Percentiles rank a stretch among this genome's conserved stretches.
Evolutionary conservation across 2,888 invertebrate species (phyloP).

Genomic region (Alcis repandata): DNA sequence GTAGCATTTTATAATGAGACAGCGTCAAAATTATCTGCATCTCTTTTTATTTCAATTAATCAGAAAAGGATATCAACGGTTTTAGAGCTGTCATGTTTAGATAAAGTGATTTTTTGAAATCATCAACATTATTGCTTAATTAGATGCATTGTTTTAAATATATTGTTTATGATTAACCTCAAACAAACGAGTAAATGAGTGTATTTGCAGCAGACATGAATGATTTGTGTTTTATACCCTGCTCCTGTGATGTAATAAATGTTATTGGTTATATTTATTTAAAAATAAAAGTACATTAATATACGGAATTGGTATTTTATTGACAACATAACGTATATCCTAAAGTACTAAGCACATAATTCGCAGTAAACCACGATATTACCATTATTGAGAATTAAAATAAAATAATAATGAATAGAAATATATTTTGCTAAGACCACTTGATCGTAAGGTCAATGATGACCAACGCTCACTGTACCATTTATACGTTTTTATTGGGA

Average conservation of each 20-base stretch:
- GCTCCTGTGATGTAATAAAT: constrained; percentile 87
- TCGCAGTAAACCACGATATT: too few species aligned
- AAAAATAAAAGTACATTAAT: constrained; percentile 85
- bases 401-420: too few species aligned
- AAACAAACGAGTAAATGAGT: constrained; percentile 57
- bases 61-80: background rate
- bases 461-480: too few species aligned
- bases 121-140: background rate
- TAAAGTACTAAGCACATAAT: too few species aligned
- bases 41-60: background rate
- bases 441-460: too few species aligned
- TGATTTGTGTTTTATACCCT: constrained; percentile 85
- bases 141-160: constrained; percentile 2
- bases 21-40: background rate
- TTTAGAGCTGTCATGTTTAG: background rate
- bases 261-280: constrained; percentile 87
- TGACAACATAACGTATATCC: background rate
- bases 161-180: constrained; percentile 57
- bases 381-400: too few species aligned
- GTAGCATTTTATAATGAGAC: background rate
- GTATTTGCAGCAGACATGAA: constrained; percentile 64
- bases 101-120: background rate
- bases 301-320: constrained; percentile 63
- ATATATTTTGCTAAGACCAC: too few species aligned
- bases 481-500: too few species aligned